Conservation (phyloP, 2,113 vertebrate species). For the Stigmatopora argus region DNA sequence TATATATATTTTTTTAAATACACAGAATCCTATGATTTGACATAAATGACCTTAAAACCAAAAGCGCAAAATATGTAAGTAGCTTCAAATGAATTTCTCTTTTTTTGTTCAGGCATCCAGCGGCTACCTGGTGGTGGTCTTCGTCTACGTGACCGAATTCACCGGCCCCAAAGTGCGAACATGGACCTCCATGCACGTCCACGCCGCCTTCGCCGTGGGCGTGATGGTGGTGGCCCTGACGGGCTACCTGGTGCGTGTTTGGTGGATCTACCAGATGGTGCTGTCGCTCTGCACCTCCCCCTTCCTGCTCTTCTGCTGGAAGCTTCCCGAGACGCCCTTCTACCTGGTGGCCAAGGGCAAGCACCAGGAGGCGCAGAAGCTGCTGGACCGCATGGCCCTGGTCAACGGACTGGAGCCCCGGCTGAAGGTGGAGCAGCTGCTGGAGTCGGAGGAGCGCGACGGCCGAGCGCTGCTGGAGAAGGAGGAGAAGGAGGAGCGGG, state of each 20-base stretch:
- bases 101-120: constrained; percentile 75
- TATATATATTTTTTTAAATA: too few species aligned
- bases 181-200: constrained; percentile 91
- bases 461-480: constrained; percentile 29
- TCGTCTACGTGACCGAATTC: constrained; percentile 93
- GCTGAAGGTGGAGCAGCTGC: constrained; percentile 75
- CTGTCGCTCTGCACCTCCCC: constrained; percentile 81
- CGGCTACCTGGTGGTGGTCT: constrained; percentile 90
- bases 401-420: constrained; percentile 73
- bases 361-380: constrained; percentile 74
- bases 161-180: constrained; percentile 84
- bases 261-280: constrained; percentile 90
- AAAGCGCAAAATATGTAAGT: too few species aligned
- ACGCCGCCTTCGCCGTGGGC: constrained; percentile 86
- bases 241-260: constrained; percentile 81
- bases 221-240: constrained; percentile 84
- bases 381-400: constrained; percentile 77
- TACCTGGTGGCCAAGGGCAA: constrained; percentile 83
- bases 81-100: too few species aligned
- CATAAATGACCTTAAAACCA: too few species aligned
- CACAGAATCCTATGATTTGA: too few species aligned
- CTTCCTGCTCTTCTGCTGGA: constrained; percentile 88
- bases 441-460: constrained; percentile 53
- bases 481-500: constrained; percentile 9
- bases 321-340: constrained; percentile 89